Base-by-base conservation (phyloP, 2,113 vertebrate genomes). In the Takifugu flavidus region DNA sequence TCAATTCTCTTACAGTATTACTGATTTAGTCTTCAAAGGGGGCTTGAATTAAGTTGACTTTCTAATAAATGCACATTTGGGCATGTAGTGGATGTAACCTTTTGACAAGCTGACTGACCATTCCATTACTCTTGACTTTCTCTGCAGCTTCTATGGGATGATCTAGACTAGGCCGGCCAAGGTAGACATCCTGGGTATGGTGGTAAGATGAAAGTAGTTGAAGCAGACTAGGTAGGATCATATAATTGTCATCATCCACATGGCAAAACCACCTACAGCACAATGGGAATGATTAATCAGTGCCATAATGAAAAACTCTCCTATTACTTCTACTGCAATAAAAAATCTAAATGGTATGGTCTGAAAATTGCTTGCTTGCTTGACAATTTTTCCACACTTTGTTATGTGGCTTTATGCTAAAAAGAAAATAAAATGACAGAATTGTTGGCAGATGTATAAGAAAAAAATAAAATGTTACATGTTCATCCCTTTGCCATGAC, bases 171-270 rank as follows among this genome's bases (percentile, higher is more conserved):
- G 97, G 95, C 51, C 95, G 88, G 27, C 97, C 97, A 78, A 99
- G 88, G 13, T 99, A 99, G 13, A 98, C 74, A 11, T 99, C 97
- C 73, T 95, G 93, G 73, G 90, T 96, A 83, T 95, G 95, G 3
- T 97, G 95, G 80, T 96, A 98, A 27, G 91, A 80, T 5, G 95
- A 93, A 0, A 99, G 83, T 67, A 99, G 87, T 15, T 2, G 89
- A 62, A 94, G 78, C 62, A 99, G 86, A 53, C 89, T 90, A 20
- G 74, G 77, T 15, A 95, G 86, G 79, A 96, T 94, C 75, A 99
- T 92, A 0, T 98, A 98, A 87, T 98, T 98, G 83, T 99, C 97
- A n/a, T 99, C 97, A 0, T 99, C 97, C 82, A 99, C 87, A 0
- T 99, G 97, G 84, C 97, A 99, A 87, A 99, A 99, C 97, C 97